Evolutionary conservation across 2,888 invertebrate species (phyloP).

Genomic region (Xanthorhoe designata): DNA sequence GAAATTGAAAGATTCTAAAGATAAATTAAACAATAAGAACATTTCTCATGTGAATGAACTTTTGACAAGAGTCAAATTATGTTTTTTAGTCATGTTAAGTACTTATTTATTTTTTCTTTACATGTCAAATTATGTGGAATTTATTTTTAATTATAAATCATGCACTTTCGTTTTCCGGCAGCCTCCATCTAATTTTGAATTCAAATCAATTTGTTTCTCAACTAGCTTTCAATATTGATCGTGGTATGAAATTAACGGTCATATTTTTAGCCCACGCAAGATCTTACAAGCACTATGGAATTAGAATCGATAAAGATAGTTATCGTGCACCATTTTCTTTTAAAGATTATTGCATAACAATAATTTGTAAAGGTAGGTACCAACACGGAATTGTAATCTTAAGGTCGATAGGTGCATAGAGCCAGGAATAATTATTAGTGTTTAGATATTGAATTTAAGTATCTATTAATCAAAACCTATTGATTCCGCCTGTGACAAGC

Average conservation of each 20-base stretch:
- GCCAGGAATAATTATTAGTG: background rate
- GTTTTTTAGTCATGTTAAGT: constrained; percentile 10
- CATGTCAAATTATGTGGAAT: background rate
- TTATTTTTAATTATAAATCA: background rate
- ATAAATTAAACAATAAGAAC: constrained; percentile 52
- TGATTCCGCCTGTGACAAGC: background rate
- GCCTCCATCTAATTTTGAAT: constrained; percentile 8
- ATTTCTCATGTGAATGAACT: constrained; percentile 52
- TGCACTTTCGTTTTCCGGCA: background rate
- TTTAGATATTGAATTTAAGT: background rate
- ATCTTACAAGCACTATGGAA: constrained; percentile 14
- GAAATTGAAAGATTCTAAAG: constrained; percentile 58
- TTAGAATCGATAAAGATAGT: constrained; percentile 24
- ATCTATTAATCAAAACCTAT: background rate
- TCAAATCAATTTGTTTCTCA: constrained; percentile 4
- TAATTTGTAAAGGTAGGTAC: background rate
- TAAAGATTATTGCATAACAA: constrained; percentile 4
- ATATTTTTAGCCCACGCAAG: constrained; percentile 29
- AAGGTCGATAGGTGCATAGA: constrained; percentile 6
- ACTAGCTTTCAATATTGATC: constrained; percentile 12
- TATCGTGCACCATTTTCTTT: constrained; percentile 7
- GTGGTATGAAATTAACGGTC: constrained; percentile 18
- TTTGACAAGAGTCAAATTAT: constrained; percentile 8
- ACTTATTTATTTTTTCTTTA: constrained; percentile 5
- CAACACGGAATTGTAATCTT: background rate